A percentile compares a stretch with the other conserved stretches of the same genome.
Conservation (phyloP, 2,113 vertebrate species). For the Tupaia tana region DNA sequence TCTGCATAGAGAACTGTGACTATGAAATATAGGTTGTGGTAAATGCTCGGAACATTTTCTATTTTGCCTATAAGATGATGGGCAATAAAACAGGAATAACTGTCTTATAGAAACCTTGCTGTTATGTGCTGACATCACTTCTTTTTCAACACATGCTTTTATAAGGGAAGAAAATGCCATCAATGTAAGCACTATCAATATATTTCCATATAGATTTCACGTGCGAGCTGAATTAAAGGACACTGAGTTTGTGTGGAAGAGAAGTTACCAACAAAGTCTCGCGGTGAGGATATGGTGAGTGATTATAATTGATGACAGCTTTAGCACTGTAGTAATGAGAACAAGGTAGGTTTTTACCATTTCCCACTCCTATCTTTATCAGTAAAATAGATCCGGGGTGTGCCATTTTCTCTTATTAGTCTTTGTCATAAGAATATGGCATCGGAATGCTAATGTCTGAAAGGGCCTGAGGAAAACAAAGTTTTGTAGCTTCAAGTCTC, state of each 20-base stretch:
- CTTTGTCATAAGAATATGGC: conserved; percentile 73
- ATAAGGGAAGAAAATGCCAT: conserved; percentile 58
- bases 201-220: conserved; percentile 66
- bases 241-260: conserved; percentile 46
- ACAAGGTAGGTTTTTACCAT: conserved; percentile 67
- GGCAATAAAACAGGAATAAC: conserved; percentile 68
- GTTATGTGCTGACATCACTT: conserved; percentile 51
- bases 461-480: conserved; percentile 62
- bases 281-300: background rate
- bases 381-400: conserved; percentile 71
- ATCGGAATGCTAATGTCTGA: conserved; percentile 69
- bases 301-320: conserved; percentile 76
- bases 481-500: conserved; percentile 57
- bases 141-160: conserved; percentile 61
- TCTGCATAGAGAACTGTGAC: conserved; percentile 29
- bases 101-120: conserved; percentile 54
- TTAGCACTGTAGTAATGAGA: conserved; percentile 74
- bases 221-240: conserved; percentile 52
- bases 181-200: conserved; percentile 59
- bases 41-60: conserved; percentile 70
- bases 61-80: conserved; percentile 63
- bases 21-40: conserved; percentile 59
- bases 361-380: conserved; percentile 72
- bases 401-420: conserved; percentile 77
- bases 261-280: conserved; percentile 64